These are phyloP conservation scores for Ondatra zibethicus DNA, from an alignment of 2,113 vertebrate genomes.

Conservation along the genomic window DNA sequence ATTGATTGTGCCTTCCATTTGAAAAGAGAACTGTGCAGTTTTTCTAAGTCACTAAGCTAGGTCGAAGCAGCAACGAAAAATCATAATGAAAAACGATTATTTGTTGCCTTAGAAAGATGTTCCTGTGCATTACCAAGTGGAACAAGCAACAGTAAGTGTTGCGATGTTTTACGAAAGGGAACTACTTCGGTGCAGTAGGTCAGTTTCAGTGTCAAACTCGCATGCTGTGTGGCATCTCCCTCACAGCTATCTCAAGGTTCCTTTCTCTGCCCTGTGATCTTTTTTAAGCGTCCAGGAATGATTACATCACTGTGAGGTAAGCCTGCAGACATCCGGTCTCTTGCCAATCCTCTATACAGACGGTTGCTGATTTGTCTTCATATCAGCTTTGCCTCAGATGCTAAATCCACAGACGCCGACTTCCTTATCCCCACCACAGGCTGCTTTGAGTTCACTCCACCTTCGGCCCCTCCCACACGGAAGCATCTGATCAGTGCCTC, in stretches of 20 bases:
- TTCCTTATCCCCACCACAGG: neutral
- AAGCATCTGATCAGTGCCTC: neutral
- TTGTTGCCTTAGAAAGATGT: neutral
- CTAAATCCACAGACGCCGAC: neutral
- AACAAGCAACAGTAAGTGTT: neutral
- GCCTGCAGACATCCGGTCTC: neutral
- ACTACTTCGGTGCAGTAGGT: neutral
- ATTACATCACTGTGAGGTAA: neutral
- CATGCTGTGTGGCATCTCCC: neutral
- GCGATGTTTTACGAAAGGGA: conserved; percentile 17
- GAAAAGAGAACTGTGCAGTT: neutral
- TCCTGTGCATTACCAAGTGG: neutral
- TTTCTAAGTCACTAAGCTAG: conserved; percentile 15
- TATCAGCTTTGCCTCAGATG: neutral
- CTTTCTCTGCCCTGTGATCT: neutral
- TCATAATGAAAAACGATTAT: neutral
- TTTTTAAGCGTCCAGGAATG: no score
- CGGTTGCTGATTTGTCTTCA: neutral
- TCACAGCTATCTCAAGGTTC: neutral
- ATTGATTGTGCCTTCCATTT: neutral
- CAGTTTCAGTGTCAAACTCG: neutral
- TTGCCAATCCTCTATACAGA: neutral
- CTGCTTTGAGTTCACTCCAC: neutral
- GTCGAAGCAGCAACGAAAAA: neutral
- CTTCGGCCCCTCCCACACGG: neutral